phyloP scores from a whole-genome alignment of 2,113 vertebrate species.

The Xerus inauris region DNA sequence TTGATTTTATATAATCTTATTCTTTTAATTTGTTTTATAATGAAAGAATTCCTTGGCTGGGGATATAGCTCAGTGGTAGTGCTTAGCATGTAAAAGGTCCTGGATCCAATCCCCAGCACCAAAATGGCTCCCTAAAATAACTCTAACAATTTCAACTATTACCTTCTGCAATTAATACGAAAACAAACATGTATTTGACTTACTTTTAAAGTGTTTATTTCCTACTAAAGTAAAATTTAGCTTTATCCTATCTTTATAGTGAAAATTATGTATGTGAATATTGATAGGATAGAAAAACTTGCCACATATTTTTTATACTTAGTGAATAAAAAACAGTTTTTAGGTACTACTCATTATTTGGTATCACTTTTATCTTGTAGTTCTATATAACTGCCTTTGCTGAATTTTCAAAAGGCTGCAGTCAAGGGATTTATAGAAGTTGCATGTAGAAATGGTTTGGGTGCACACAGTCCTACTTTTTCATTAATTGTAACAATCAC shows the following conservation, averaged over 20 bases:
- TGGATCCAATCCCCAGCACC: neutral
- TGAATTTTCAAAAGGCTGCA: constrained; percentile 56
- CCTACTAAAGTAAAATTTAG: constrained; percentile 36
- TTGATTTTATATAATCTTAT: neutral
- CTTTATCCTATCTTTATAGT: constrained; percentile 21
- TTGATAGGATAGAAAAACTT: neutral
- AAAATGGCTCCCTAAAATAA: constrained; percentile 20
- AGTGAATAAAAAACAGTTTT: neutral
- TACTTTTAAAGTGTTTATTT: constrained; percentile 48
- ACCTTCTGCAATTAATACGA: constrained; percentile 13
- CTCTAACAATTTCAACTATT: neutral
- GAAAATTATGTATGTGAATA: constrained; percentile 15
- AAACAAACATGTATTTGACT: constrained; percentile 17
- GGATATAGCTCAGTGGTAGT: neutral
- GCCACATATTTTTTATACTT: constrained; percentile 31
- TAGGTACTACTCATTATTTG: neutral
- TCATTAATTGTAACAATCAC: neutral
- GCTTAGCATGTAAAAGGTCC: neutral
- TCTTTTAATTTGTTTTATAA: constrained; percentile 15
- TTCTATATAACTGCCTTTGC: constrained; percentile 45
- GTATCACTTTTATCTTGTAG: constrained; percentile 66
- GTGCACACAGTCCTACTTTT: neutral
- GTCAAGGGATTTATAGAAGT: constrained; percentile 54
- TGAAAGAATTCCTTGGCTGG: neutral
- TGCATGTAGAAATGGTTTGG: no score